Evolutionary conservation across 2,888 invertebrate genomes (phyloP).

Genomic region (Lymantria monacha): DNA sequence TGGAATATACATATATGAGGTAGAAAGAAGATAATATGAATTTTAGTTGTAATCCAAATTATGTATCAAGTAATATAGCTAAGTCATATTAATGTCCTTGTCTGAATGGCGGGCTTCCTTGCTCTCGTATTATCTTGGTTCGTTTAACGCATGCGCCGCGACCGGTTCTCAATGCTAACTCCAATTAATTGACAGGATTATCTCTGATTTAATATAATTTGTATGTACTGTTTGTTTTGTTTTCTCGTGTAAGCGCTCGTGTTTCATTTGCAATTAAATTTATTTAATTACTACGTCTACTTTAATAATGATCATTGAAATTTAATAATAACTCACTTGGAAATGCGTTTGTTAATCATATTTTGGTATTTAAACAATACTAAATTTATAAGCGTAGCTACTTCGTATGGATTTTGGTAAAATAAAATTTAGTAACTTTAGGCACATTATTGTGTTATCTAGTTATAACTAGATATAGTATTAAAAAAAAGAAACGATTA

Average conservation of each 20-base stretch:
- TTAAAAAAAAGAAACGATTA: no score
- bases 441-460: no score
- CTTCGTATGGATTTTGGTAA: no score
- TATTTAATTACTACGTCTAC: conserved; percentile 37
- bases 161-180: conserved; percentile 77
- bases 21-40: no score
- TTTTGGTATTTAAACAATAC: no score
- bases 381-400: no score
- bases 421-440: no score
- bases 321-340: not conserved
- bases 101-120: conserved; percentile 47
- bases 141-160: conserved; percentile 69
- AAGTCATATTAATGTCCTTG: conserved; percentile 53
- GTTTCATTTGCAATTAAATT: conserved; percentile 50
- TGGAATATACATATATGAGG: no score
- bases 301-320: conserved; percentile 22
- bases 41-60: not conserved
- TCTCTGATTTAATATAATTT: conserved; percentile 80
- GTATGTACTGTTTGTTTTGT: conserved; percentile 75
- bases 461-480: no score
- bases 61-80: conserved; percentile 37
- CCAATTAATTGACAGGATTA: conserved; percentile 82
- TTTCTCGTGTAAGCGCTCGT: conserved; percentile 53
- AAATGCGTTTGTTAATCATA: not conserved
- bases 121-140: conserved; percentile 58